These are phyloP conservation scores for Microtus richardsoni DNA, from an alignment of 2,113 vertebrate species.

Conservation along the genomic window DNA sequence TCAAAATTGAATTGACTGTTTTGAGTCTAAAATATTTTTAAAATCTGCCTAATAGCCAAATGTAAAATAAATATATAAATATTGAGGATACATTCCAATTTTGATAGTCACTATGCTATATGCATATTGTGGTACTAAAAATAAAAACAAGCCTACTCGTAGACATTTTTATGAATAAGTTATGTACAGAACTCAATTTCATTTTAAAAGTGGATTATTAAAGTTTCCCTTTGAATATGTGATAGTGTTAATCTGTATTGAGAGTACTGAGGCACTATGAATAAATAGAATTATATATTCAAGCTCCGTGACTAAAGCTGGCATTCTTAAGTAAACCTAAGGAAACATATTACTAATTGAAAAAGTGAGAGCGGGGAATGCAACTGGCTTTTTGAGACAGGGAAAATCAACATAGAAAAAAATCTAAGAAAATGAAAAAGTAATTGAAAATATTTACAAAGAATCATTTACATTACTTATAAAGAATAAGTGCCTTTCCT, in stretches of 20 bases:
- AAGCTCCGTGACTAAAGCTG: neutral
- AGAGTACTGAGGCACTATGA: neutral
- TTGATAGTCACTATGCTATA: neutral
- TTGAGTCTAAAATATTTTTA: neutral
- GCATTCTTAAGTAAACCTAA: conserved; percentile 33
- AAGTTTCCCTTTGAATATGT: conserved; percentile 25
- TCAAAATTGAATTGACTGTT: neutral
- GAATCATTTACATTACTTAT: neutral
- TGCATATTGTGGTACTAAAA: neutral
- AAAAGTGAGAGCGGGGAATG: neutral
- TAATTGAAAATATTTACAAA: neutral
- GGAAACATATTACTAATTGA: neutral
- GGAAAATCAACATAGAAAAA: neutral
- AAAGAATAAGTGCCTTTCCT: neutral
- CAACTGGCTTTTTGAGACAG: neutral
- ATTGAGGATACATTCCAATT: conserved; percentile 1
- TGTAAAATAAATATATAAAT: conserved; percentile 5
- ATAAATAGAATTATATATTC: conserved; percentile 38
- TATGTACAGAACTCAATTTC: neutral
- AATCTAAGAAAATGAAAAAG: neutral
- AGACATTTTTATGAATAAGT: conserved; percentile 10
- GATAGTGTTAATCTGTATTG: neutral
- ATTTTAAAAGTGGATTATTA: conserved; percentile 36
- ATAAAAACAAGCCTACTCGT: conserved; percentile 33
- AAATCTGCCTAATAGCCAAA: neutral